phyloP scores from a whole-genome alignment of 2,113 vertebrate genomes.

The Nothoprocta perdicaria region DNA sequence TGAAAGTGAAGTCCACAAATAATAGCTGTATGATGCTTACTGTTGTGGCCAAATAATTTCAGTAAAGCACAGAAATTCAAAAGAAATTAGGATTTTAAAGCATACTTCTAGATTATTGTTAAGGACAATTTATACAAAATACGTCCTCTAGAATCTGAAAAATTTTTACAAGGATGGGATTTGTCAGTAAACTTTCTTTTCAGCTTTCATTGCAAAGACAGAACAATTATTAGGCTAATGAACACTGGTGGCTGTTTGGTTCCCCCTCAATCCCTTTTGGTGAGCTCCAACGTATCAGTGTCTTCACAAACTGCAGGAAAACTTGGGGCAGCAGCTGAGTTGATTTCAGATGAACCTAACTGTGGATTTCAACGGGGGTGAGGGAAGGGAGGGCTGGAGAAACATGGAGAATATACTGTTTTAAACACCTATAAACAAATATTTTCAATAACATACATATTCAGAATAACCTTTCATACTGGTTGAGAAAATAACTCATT shows the following conservation, averaged over 20 bases:
- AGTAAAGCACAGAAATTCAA: background rate
- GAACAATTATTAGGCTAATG: background rate
- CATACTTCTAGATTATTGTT: background rate
- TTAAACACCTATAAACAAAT: background rate
- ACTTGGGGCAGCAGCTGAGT: background rate
- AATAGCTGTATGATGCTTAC: background rate
- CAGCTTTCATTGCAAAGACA: background rate
- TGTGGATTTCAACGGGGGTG: background rate
- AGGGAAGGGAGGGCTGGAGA: background rate
- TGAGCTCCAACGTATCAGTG: background rate
- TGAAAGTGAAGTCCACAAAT: background rate
- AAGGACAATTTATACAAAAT: background rate
- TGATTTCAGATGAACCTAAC: background rate
- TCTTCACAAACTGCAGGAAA: background rate
- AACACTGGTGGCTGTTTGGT: background rate
- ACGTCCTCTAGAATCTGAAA: background rate
- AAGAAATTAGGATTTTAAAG: background rate
- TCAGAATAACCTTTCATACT: background rate
- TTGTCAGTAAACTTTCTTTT: background rate
- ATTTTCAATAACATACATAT: background rate
- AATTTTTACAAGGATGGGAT: background rate
- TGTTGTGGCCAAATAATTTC: background rate
- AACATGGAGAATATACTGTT: background rate
- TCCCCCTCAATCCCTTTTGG: background rate
- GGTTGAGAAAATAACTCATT: background rate